These are phyloP conservation scores for Cygnus atratus DNA, from an alignment of 2,113 vertebrate species.

Conservation along the genomic window DNA sequence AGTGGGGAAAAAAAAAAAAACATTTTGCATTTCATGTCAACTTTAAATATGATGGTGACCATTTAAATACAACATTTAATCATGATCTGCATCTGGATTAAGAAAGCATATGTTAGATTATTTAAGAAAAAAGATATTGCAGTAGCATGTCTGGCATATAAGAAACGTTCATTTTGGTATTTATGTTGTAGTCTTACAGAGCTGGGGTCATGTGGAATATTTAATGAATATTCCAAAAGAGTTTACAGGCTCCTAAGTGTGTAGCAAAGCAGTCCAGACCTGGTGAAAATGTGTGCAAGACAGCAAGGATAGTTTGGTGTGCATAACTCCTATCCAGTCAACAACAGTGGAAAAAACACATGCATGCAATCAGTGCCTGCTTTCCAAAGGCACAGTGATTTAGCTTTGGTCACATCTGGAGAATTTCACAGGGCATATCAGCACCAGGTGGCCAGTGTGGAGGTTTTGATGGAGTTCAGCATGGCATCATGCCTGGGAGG, in stretches of 20 bases:
- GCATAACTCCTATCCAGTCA: not conserved
- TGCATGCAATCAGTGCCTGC: not conserved
- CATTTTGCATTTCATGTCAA: not conserved
- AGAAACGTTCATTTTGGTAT: not conserved
- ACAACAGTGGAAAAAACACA: not conserved
- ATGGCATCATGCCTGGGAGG: not conserved
- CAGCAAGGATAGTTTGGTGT: not conserved
- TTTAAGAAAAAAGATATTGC: not conserved
- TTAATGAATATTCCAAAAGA: not conserved
- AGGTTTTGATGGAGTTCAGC: not conserved
- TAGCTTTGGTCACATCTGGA: not conserved
- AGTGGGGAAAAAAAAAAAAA: not conserved
- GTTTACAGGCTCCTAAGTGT: not conserved
- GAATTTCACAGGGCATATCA: not conserved
- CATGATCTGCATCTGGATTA: not conserved
- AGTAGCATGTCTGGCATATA: not conserved
- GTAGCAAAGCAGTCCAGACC: not conserved
- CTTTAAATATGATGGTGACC: not conserved
- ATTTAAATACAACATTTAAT: not conserved
- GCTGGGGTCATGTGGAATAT: not conserved
- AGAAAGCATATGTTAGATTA: not conserved
- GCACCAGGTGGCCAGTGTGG: not conserved
- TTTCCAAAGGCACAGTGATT: not conserved
- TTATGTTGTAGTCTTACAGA: not conserved
- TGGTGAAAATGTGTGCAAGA: not conserved